Conservation (phyloP, 2,888 invertebrate species). For the Scrobipalpa atriplicella region DNA sequence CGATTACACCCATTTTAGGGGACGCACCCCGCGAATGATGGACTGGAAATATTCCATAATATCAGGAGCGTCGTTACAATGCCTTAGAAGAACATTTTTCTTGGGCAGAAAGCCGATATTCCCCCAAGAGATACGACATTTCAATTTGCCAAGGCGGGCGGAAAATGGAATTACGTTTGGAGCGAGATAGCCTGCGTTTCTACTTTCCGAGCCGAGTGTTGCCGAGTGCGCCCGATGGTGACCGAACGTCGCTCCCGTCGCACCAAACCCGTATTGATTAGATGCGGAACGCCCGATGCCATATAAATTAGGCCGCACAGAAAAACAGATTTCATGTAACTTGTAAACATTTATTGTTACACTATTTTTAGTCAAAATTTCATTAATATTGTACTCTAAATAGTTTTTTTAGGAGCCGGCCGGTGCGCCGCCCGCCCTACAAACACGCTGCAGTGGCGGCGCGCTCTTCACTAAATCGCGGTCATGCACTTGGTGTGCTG, state of each 20-base stretch:
- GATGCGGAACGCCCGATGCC: constrained; percentile 81
- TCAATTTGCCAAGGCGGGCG: constrained; percentile 84
- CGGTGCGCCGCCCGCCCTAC: background rate
- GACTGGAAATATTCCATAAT: constrained; percentile 80
- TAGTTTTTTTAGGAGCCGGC: background rate
- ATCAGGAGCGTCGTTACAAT: constrained; percentile 77
- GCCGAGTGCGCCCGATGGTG: constrained; percentile 58
- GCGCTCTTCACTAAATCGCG: constrained; percentile 19
- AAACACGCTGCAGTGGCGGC: constrained; percentile 10
- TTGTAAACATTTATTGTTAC: constrained; percentile 9
- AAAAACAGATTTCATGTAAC: constrained; percentile 64
- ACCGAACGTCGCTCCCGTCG: constrained; percentile 63
- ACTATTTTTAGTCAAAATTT: background rate
- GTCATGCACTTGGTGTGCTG: constrained; percentile 12
- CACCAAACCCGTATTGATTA: constrained; percentile 80
- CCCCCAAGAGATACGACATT: constrained; percentile 84
- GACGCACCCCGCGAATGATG: constrained; percentile 72
- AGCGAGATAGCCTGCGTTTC: constrained; percentile 70
- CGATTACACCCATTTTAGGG: constrained; percentile 70
- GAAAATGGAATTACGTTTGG: constrained; percentile 84
- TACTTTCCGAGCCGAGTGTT: constrained; percentile 55
- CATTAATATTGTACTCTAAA: background rate
- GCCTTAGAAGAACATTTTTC: constrained; percentile 80
- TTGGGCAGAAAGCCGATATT: constrained; percentile 82
- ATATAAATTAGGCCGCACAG: constrained; percentile 81